Evolutionary conservation across 2,888 invertebrate species (phyloP).

Genomic region (Maniola hyperantus): DNA sequence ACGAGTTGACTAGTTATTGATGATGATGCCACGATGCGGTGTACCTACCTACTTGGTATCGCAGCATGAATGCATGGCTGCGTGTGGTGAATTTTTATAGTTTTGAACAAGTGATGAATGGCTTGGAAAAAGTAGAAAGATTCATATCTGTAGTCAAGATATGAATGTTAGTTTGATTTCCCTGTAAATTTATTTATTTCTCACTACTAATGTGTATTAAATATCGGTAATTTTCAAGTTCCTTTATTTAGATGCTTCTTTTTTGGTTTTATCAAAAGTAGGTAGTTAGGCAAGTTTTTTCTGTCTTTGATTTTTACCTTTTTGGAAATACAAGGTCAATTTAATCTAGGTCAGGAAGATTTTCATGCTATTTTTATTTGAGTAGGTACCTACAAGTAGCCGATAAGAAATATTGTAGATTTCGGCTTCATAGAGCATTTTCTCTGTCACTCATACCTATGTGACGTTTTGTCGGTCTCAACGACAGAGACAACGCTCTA

Average conservation of each 20-base stretch:
- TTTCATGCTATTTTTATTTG: too few species aligned
- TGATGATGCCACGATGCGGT: constrained; percentile 1
- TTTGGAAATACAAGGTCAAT: too few species aligned
- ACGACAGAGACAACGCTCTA: too few species aligned
- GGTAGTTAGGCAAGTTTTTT: too few species aligned
- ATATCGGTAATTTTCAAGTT: neutral
- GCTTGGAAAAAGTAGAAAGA: constrained; percentile 18
- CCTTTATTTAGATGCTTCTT: neutral
- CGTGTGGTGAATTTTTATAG: constrained; percentile 28
- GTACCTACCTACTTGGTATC: neutral
- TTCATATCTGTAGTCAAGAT: constrained; percentile 17
- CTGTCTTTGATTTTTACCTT: too few species aligned
- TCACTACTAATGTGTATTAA: too few species aligned
- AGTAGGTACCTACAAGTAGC: too few species aligned
- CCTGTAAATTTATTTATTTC: neutral
- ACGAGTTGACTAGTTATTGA: constrained; percentile 13
- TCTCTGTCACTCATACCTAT: too few species aligned
- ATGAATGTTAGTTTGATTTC: constrained; percentile 4
- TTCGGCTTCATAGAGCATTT: too few species aligned
- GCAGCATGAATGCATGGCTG: constrained; percentile 16
- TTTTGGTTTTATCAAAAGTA: neutral
- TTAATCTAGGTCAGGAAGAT: too few species aligned
- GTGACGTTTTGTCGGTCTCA: too few species aligned
- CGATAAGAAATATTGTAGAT: too few species aligned
- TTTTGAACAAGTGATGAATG: constrained; percentile 21